Evolutionary conservation across 2,113 vertebrate genomes (phyloP).

Genomic region (Butorides virescens): DNA sequence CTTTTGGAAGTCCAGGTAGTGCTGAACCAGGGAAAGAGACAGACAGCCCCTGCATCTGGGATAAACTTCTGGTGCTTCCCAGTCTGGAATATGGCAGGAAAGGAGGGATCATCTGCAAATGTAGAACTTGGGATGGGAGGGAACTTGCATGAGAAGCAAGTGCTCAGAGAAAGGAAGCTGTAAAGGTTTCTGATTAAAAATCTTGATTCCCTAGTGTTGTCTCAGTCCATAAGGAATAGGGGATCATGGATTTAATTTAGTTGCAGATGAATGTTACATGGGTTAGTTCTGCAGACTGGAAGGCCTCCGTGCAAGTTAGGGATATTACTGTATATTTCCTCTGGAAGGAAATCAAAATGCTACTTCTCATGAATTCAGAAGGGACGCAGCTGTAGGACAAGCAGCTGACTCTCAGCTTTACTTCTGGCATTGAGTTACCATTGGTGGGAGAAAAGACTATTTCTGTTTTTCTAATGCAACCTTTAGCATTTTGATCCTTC

Average conservation of each 20-base stretch:
- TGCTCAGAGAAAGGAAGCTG: background rate
- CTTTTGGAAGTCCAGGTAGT: background rate
- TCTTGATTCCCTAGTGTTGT: background rate
- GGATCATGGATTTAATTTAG: background rate
- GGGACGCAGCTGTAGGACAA: slow-evolving; percentile 41
- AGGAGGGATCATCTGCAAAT: background rate
- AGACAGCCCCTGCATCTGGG: background rate
- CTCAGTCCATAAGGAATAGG: background rate
- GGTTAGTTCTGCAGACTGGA: background rate
- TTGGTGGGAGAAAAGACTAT: slow-evolving; percentile 50
- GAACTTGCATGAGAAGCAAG: background rate
- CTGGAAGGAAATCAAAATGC: slow-evolving; percentile 58
- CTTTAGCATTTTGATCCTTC: slow-evolving; percentile 64
- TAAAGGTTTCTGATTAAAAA: background rate
- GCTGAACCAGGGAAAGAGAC: background rate
- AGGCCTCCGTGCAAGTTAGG: slow-evolving; percentile 7
- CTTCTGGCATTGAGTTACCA: slow-evolving; percentile 31
- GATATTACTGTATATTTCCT: slow-evolving; percentile 53
- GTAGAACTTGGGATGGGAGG: background rate
- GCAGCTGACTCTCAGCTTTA: slow-evolving; percentile 41
- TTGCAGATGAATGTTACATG: background rate
- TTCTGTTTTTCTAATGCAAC: slow-evolving; percentile 58
- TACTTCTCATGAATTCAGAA: slow-evolving; percentile 61
- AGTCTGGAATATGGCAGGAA: background rate
- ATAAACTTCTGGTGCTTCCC: background rate